Percentiles rank a stretch among this genome's conserved stretches.
phyloP scores from a whole-genome alignment of 2,888 invertebrate species.

The Dugesia japonica region DNA sequence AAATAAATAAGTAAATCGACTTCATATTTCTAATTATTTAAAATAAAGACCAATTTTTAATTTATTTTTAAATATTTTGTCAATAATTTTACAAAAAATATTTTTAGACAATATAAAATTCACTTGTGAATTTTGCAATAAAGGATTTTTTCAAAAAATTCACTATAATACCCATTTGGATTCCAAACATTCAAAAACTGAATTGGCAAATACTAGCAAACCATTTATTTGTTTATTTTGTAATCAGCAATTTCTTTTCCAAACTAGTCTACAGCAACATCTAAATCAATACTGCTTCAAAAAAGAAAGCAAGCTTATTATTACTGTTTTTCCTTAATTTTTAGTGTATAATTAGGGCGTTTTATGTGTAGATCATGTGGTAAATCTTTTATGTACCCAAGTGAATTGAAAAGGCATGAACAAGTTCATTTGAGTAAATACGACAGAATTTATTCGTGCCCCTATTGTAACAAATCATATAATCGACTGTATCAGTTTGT shows the following conservation, averaged over 20 bases:
- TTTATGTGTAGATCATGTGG: slow-evolving; percentile 4
- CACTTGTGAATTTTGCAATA: background rate
- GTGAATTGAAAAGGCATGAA: background rate
- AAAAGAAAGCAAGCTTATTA: background rate
- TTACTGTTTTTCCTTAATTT: no score
- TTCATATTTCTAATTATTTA: no score
- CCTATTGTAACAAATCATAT: background rate
- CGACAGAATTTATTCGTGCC: background rate
- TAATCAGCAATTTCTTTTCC: slow-evolving; percentile 4
- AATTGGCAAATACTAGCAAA: background rate
- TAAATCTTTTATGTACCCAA: background rate
- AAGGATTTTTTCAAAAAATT: slow-evolving; percentile 8
- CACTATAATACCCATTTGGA: slow-evolving; percentile 6
- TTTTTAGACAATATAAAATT: background rate
- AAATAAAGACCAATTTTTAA: no score
- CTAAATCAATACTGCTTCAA: slow-evolving; percentile 15
- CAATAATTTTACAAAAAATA: background rate
- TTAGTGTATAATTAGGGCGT: no score
- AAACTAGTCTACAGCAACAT: background rate
- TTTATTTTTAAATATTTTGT: no score
- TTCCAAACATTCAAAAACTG: slow-evolving; percentile 1
- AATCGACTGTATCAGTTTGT: background rate
- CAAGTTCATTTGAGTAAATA: slow-evolving; percentile 20
- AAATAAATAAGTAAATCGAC: no score
- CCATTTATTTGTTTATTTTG: slow-evolving; percentile 12